A percentile compares a stretch with the other conserved stretches of the same genome.
phyloP scores from a whole-genome alignment of 2,113 vertebrate genomes.

The Dipodomys spectabilis region DNA sequence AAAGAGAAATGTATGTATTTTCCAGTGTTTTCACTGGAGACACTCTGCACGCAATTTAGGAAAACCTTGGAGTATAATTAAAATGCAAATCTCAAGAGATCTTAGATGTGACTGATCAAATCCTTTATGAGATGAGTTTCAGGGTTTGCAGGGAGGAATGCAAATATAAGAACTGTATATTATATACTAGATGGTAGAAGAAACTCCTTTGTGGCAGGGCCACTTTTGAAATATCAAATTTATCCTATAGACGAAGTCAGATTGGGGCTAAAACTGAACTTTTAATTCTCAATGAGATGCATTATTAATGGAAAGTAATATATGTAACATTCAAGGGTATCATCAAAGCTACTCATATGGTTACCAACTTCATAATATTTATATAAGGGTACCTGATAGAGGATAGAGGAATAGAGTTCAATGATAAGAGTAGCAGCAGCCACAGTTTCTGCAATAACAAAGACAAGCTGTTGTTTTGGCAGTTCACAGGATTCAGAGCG shows the following conservation, averaged over 20 bases:
- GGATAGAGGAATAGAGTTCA: background rate
- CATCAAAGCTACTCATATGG: background rate
- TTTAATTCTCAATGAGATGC: background rate
- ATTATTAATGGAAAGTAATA: background rate
- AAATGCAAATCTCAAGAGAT: conserved; percentile 21
- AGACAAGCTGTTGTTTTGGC: background rate
- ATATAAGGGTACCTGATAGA: rapidly evolving
- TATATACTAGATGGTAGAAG: background rate
- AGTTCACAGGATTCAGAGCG: background rate
- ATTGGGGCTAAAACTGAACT: background rate
- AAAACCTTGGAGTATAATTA: conserved; percentile 43
- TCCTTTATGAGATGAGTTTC: background rate
- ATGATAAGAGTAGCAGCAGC: background rate
- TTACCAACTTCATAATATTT: background rate
- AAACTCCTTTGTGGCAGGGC: background rate
- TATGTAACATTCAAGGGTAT: background rate
- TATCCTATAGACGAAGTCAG: background rate
- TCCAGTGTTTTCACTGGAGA: background rate
- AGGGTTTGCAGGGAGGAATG: background rate
- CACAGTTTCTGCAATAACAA: too few species aligned
- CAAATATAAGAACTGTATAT: background rate
- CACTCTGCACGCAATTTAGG: background rate
- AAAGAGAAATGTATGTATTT: too few species aligned
- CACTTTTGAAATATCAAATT: background rate
- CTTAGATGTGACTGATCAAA: background rate